phyloP scores from a whole-genome alignment of 2,113 vertebrate species.

The Nycticorax nycticorax region DNA sequence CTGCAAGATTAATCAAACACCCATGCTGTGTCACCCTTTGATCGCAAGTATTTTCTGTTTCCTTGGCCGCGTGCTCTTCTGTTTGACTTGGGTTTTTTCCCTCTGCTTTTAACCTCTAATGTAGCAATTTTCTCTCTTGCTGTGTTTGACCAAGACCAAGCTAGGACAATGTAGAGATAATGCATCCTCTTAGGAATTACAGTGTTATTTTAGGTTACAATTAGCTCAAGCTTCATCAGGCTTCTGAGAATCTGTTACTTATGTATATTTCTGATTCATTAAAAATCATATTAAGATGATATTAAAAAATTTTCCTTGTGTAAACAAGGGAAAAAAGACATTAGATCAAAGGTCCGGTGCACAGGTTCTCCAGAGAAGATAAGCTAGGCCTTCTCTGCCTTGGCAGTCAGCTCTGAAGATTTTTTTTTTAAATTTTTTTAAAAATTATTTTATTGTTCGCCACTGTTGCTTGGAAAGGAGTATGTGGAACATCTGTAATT shows the following conservation, averaged over 20 bases:
- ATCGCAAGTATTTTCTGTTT: not conserved
- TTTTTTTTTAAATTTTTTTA: too few species aligned
- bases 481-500: not conserved
- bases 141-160: not conserved
- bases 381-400: not conserved
- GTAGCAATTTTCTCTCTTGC: not conserved
- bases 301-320: not conserved
- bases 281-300: not conserved
- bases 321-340: not conserved
- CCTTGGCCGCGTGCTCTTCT: not conserved
- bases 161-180: not conserved
- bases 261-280: not conserved
- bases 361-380: not conserved
- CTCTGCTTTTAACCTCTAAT: not conserved
- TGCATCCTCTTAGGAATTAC: not conserved
- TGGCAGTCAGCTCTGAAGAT: not conserved
- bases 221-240: not conserved
- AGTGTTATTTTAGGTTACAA: not conserved
- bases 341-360: not conserved
- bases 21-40: not conserved
- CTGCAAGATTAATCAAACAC: not conserved
- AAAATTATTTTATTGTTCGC: not conserved
- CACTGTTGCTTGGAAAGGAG: not conserved
- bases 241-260: not conserved
- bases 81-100: accelerated